Base-by-base conservation (phyloP, 2,797 vertebrate genomes). In the Scleropages formosus region DNA sequence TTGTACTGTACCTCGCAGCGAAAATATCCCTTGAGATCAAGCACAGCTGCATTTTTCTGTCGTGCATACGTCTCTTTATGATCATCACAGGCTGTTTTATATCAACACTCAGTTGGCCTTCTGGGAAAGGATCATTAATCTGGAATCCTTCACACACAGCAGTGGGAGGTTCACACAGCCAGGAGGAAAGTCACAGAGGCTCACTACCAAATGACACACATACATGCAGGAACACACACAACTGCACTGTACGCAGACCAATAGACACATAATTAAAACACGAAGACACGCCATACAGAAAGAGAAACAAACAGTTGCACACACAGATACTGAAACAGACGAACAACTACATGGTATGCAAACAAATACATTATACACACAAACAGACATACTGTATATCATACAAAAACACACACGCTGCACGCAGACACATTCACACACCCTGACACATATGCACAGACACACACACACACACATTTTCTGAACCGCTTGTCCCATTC, bases 1-100 rank as follows among this genome's bases (percentile, higher is more conserved):
- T n/a, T 24, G 71, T 18, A 7, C 53, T 11, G 70, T 4, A 11
- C 27, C 22, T 22, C 31, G 31, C 26, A 79, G 85, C 82, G 61
- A 72, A 75, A 83, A 85, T 80, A 84, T 84, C 82, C 83, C 88
- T 86, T 87, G 85, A 87, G 84, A 83, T 86, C 82, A 86, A 80
- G 80, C 78, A 80, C 85, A 86, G 85, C 87, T 85, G 24, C 65
- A 69, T 75, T 69, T 75, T 70, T 61, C 51, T 75, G 66, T 24
- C 72, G 59, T 59, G 24, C 18, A 59, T 11, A 47, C 68, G 0
- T 24, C 27, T 60, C 66, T 75, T 68, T 46, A 67, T 22, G 18
- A 31, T 39, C 69, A 20, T 46, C 18, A 24, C 31, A 24, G 72
- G 60, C 60, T 74, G 72, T 51, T 75, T 75, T 27, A 69, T 59